Evolutionary conservation across 1,140 invertebrate species (phyloP).

Genomic region (Bombus superbus): DNA sequence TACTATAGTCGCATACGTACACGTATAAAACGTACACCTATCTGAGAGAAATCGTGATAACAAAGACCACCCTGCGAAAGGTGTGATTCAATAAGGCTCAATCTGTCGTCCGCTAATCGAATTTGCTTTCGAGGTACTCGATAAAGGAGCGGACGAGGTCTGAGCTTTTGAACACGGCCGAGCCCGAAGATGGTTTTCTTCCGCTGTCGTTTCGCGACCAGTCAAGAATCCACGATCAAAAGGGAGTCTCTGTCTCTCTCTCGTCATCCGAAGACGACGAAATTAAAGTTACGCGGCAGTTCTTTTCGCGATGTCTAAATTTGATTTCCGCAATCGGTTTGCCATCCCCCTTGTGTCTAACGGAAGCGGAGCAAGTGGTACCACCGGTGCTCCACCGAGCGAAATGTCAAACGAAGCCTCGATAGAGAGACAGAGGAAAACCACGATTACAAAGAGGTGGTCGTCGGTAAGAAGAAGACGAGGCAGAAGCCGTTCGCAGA

Average conservation of each 20-base stretch:
- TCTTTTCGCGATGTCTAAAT: not conserved
- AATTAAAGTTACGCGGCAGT: conserved; percentile 27
- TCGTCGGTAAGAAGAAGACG: not conserved
- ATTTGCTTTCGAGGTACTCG: conserved; percentile 49
- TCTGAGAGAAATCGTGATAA: conserved; percentile 29
- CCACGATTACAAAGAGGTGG: not conserved
- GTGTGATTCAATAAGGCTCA: conserved; percentile 67
- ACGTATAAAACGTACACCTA: not conserved
- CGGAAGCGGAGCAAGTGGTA: not conserved
- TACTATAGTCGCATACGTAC: not conserved
- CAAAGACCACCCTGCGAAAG: conserved; percentile 55
- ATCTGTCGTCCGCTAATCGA: conserved; percentile 69
- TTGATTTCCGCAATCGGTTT: conserved; percentile 21
- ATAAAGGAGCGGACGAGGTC: conserved; percentile 3
- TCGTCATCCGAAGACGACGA: conserved; percentile 3
- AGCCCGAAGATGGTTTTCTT: conserved; percentile 4
- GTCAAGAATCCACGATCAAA: conserved; percentile 21
- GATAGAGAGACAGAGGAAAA: not conserved
- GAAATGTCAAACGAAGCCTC: not conserved
- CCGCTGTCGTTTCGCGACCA: not conserved
- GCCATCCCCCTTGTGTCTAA: not conserved
- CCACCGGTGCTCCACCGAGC: not conserved
- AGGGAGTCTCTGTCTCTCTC: not conserved
- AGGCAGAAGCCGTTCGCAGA: not conserved
- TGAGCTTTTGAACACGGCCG: conserved; percentile 12